These are phyloP conservation scores for Nysson spinosus DNA, from an alignment of 2,888 invertebrate species.

Conservation along the genomic window DNA sequence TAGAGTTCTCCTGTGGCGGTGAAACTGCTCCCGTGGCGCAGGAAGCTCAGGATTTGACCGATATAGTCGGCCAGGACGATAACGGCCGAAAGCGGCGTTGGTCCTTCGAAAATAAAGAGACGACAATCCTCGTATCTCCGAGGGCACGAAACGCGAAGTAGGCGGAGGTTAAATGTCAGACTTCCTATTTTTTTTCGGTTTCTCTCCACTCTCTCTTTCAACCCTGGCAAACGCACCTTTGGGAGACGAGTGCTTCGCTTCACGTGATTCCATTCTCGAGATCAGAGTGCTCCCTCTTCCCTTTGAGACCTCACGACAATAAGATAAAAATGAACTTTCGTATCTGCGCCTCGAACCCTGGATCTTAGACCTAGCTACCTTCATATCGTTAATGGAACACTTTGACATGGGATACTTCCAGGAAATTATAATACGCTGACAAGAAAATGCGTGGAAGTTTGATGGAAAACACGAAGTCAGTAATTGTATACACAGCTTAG, in stretches of 20 bases:
- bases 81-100: not conserved
- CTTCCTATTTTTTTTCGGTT: conserved; percentile 4
- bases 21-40: not conserved
- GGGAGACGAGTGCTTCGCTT: conserved; percentile 5
- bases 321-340: too few species aligned
- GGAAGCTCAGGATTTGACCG: conserved; percentile 5
- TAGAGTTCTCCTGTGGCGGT: not conserved
- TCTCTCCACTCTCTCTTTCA: conserved; percentile 12
- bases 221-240: conserved; percentile 19
- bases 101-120: conserved; percentile 12
- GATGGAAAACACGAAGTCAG: too few species aligned
- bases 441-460: too few species aligned
- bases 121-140: conserved; percentile 6
- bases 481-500: too few species aligned
- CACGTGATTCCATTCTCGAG: conserved; percentile 27
- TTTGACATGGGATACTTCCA: too few species aligned
- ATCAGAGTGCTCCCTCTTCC: too few species aligned
- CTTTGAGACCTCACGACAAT: too few species aligned
- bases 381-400: too few species aligned
- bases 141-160: conserved; percentile 14
- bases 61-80: conserved; percentile 4
- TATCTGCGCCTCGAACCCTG: too few species aligned
- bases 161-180: not conserved
- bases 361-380: too few species aligned
- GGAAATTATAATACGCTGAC: too few species aligned